phyloP scores from a whole-genome alignment of 2,888 invertebrate species.

The Drosophila cognata region DNA sequence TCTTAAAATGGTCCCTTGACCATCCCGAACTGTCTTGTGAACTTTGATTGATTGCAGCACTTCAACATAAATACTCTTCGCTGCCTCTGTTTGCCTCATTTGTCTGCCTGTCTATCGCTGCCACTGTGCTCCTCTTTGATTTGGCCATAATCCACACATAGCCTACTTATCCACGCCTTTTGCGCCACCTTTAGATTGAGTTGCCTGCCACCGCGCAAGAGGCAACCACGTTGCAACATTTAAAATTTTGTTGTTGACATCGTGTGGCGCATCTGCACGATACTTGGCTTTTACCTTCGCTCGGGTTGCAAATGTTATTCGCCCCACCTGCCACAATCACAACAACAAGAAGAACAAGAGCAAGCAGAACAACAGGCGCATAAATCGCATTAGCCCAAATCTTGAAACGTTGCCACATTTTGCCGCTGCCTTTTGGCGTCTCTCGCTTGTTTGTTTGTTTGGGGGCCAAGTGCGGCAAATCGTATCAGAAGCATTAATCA shows the following conservation, averaged over 20 bases:
- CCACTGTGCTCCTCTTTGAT: neutral
- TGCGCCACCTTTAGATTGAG: slow-evolving; percentile 16
- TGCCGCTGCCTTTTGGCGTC: slow-evolving; percentile 18
- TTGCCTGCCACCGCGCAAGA: slow-evolving; percentile 16
- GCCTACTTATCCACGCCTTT: slow-evolving; percentile 61
- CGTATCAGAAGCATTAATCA: slow-evolving; percentile 60
- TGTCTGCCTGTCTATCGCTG: neutral
- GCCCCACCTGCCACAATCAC: slow-evolving; percentile 56
- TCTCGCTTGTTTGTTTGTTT: slow-evolving; percentile 6
- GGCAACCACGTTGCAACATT: slow-evolving; percentile 44
- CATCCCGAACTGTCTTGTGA: neutral
- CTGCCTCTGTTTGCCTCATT: neutral
- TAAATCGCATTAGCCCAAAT: slow-evolving; percentile 78
- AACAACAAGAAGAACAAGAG: slow-evolving; percentile 7
- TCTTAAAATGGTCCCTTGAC: neutral
- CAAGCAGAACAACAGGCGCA: slow-evolving; percentile 21
- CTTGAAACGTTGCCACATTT: slow-evolving; percentile 48
- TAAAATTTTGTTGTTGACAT: slow-evolving; percentile 61
- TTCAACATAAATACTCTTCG: neutral
- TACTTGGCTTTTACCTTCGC: slow-evolving; percentile 40
- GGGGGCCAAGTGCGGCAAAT: slow-evolving; percentile 48
- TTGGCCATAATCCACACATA: slow-evolving; percentile 38
- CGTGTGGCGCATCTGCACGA: slow-evolving; percentile 59
- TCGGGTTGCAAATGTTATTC: slow-evolving; percentile 71
- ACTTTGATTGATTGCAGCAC: neutral